A percentile compares a stretch with the other conserved stretches of the same genome.
These are phyloP conservation scores for Trissolcus basalis DNA, from an alignment of 1,140 invertebrate genomes.

Conservation along the genomic window DNA sequence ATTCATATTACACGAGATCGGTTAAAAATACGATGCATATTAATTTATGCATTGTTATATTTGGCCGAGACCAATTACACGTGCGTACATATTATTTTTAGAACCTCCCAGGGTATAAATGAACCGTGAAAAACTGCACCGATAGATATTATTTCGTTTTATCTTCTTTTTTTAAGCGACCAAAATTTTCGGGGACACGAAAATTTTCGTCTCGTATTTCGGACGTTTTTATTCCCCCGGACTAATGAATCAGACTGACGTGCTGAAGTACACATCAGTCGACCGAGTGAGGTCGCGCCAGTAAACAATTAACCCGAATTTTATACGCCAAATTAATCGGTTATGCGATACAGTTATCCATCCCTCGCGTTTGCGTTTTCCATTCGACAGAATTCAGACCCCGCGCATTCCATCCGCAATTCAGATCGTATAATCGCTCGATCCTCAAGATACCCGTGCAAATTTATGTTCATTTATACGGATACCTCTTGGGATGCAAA, in stretches of 20 bases:
- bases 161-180: too few relatives aligned
- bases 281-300: neutral
- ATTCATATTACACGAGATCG: slow-evolving; percentile 26
- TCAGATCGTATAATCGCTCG: slow-evolving; percentile 33
- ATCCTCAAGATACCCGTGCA: slow-evolving; percentile 14
- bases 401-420: slow-evolving; percentile 40
- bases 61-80: slow-evolving; percentile 47
- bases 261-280: neutral
- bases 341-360: slow-evolving; percentile 19
- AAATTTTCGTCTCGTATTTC: too few relatives aligned
- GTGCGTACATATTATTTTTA: slow-evolving; percentile 40
- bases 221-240: too few relatives aligned
- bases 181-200: too few relatives aligned
- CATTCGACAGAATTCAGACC: slow-evolving; percentile 24
- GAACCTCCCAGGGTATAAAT: neutral
- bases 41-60: slow-evolving; percentile 56
- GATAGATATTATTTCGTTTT: too few relatives aligned
- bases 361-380: slow-evolving; percentile 35
- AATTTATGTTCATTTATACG: slow-evolving; percentile 50
- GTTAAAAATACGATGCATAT: slow-evolving; percentile 39
- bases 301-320: slow-evolving; percentile 22
- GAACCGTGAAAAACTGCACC: too few relatives aligned
- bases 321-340: slow-evolving; percentile 27
- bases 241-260: too few relatives aligned
- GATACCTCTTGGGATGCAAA: slow-evolving; percentile 10